Evolutionary conservation across 2,113 vertebrate species (phyloP), one percentile per base, ranked within the genome.

Genomic region (Vicugna pacos): DNA sequence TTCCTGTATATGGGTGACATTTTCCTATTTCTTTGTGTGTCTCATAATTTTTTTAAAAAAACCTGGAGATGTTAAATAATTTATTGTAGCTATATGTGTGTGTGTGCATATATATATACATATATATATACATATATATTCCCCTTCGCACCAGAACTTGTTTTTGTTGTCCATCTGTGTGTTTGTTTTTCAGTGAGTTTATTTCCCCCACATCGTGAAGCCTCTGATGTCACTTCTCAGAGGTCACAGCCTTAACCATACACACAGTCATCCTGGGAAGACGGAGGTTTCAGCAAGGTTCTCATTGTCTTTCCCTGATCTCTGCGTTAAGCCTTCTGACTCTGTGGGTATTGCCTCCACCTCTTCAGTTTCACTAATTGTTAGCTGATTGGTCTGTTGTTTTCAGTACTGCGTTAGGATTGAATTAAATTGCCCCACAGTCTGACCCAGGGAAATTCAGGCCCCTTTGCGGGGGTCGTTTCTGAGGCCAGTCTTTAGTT

Each of bases 211-310:
- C 32, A 14, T 4, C 19, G 65, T 73, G n/a, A 89, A 70, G 42
- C 32, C 62, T 52, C 56, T 54, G 50, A 24, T 42, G 26, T 75
- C 35, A 46, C 10, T 60, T 58, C 26, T 72, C 20, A 54, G 64
- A 70, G n/a, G 54, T 1, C 64, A 28, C 11, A n/a, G 60, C n/a
- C 32, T 0, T 0, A 32, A 30, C 77, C 3, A 2, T 0, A 3
- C 38, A 8, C 17, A 24, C 48, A 19, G 58, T 19, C 60, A 54
- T 48, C 48, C 65, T 70, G 81, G 35, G 42, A 65, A 52, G 56
- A 64, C 30, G 10, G 73, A 16, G 24, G 16, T 35, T 81, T 58
- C 42, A 35, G 28, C 62, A 50, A 10, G 32, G 32, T 9, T 38
- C 30, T 79, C 58, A 9, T 4, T 42, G n/a, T 79, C 73, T 91